These are phyloP conservation scores for Brachyrhaphis roseni DNA, from an alignment of 2,797 vertebrate genomes.

Conservation along the genomic window DNA sequence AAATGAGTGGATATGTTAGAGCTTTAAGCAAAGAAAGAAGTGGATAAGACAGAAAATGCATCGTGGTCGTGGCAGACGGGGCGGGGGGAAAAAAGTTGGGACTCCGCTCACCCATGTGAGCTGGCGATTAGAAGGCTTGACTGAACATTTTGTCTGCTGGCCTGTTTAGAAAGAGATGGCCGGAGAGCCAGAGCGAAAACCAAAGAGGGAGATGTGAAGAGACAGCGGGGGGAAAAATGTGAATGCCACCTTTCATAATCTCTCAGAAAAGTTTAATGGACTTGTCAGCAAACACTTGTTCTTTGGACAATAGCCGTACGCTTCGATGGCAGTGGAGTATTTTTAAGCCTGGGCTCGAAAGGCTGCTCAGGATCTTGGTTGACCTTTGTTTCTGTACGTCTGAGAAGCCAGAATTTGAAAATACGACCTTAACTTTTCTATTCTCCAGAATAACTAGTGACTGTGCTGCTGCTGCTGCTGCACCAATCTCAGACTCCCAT, in stretches of 20 bases:
- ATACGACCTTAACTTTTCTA: constrained; percentile 66
- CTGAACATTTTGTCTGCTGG: constrained; percentile 81
- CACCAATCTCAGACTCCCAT: constrained; percentile 71
- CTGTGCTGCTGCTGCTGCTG: constrained; percentile 49
- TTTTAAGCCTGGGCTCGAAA: constrained; percentile 31
- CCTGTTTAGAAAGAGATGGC: constrained; percentile 77
- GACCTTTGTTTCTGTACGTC: constrained; percentile 32
- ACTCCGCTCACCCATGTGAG: constrained; percentile 80
- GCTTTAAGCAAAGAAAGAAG: constrained; percentile 44
- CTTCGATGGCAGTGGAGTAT: constrained; percentile 55
- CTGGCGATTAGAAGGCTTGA: constrained; percentile 79
- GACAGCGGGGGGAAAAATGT: constrained; percentile 68
- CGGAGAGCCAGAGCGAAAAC: constrained; percentile 51
- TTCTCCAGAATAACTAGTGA: constrained; percentile 50
- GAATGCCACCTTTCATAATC: constrained; percentile 78
- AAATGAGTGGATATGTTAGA: constrained; percentile 36
- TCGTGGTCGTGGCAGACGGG: constrained; percentile 67
- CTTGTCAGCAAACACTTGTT: constrained; percentile 71
- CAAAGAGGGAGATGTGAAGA: constrained; percentile 75
- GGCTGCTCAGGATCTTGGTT: constrained; percentile 23
- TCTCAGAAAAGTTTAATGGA: constrained; percentile 61
- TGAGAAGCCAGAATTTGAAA: constrained; percentile 53
- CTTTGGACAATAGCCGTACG: constrained; percentile 57
- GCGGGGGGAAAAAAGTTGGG: constrained; percentile 71
- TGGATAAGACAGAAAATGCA: constrained; percentile 67